These are phyloP conservation scores for Bradypodion ventrale DNA, from an alignment of 2,797 vertebrate species.

Conservation along the genomic window DNA sequence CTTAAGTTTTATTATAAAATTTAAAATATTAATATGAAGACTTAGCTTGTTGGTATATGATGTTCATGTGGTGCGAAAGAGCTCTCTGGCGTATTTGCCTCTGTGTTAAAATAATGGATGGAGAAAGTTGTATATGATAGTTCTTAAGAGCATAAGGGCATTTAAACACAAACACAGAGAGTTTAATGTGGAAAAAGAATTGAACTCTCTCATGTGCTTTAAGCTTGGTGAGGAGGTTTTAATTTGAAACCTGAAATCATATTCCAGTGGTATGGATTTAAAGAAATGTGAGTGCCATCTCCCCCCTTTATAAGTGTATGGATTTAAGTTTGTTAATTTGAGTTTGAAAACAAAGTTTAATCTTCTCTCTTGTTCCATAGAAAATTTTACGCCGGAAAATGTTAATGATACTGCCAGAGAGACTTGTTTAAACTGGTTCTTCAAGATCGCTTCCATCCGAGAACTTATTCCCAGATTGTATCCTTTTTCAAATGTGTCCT, in stretches of 20 bases:
- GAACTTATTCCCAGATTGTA: conserved; percentile 97
- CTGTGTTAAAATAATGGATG: neutral
- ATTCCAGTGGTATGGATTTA: neutral
- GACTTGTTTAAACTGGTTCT: conserved; percentile 99
- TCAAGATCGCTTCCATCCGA: conserved; percentile 98
- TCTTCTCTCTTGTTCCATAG: conserved; percentile 67
- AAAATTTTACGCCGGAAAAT: conserved; percentile 87
- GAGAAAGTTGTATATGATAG: neutral
- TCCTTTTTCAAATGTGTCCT: conserved; percentile 75
- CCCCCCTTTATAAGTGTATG: neutral
- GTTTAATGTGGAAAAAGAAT: no score
- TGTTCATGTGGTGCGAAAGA: neutral
- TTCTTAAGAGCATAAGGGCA: neutral
- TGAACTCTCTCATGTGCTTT: neutral
- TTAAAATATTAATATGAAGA: neutral
- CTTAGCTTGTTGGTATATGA: neutral
- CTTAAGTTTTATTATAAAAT: neutral
- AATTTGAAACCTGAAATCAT: neutral
- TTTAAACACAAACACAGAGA: no score
- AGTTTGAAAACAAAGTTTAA: conserved; percentile 12
- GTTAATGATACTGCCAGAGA: conserved; percentile 95
- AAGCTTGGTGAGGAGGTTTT: no score
- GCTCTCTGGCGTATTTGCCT: neutral
- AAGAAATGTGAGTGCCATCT: neutral
- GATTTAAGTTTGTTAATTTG: neutral